phyloP scores from a whole-genome alignment of 2,113 vertebrate species.

The Suncus etruscus region DNA sequence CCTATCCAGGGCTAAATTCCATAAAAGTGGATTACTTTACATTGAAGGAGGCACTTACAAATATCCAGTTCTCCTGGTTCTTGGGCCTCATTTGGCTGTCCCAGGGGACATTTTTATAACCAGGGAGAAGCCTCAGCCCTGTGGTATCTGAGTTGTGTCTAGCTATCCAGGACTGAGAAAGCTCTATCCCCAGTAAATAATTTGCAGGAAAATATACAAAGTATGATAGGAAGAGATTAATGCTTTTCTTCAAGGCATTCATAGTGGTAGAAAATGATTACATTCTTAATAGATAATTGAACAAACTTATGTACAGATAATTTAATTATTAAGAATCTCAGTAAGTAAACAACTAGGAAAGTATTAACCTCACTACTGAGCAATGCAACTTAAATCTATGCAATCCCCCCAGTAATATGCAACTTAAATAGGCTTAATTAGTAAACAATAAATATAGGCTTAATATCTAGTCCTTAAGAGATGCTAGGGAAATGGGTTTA shows the following conservation, averaged over 20 bases:
- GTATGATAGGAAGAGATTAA: constrained; percentile 64
- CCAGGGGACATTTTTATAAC: not conserved
- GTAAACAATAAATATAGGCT: constrained; percentile 53
- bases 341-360: constrained; percentile 63
- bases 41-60: constrained; percentile 14
- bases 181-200: not conserved
- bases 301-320: constrained; percentile 54
- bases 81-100: not conserved
- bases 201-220: constrained; percentile 41
- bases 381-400: constrained; percentile 57
- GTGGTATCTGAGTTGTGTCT: not conserved
- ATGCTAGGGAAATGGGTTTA: constrained; percentile 15
- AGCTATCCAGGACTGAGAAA: constrained; percentile 31
- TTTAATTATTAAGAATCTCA: constrained; percentile 67
- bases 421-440: constrained; percentile 36
- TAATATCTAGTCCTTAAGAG: not conserved
- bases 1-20: not conserved
- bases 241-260: constrained; percentile 74
- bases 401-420: not conserved
- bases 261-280: constrained; percentile 55
- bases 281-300: constrained; percentile 71
- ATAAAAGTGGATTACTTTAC: not conserved
- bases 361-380: constrained; percentile 63
- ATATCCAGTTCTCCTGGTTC: not conserved
- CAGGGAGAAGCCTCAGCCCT: not conserved